Base-by-base conservation (phyloP, 2,888 invertebrate genomes). In the Perdita meconis region DNA sequence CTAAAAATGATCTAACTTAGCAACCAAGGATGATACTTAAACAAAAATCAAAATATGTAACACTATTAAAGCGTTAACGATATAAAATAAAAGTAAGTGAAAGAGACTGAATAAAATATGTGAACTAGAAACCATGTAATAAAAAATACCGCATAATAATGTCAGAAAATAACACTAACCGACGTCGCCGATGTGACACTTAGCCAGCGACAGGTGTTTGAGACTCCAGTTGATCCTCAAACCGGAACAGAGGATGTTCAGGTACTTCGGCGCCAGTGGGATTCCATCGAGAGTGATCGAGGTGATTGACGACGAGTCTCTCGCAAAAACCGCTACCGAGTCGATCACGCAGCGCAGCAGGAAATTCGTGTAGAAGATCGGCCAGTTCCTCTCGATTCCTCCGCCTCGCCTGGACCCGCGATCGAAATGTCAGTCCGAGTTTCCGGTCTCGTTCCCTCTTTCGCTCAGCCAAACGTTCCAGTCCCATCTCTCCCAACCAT, bases 281-380 rank as follows among this genome's bases (percentile, higher is more conserved):
- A 88, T 84, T 12, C 88, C 88, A 40, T 88, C 86, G 30, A 88
- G 64, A 13, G 44, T 51, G n/a, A 88, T 71, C 30, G 73, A 74
- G 36, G 70, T 84, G n/a, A 88, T 59, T 53, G 77, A 51, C 16
- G 56, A 22, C 1, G 84, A 87, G 4, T 81, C 71, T 59, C 71
- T 79, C 56, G 78, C 3, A 53, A 74, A 86, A 59, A 77, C 70
- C 4, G 85, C 86, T 12, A 88, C 47, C 4, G 88, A 80, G 12
- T 88, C 86, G 47, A 85, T 66, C 40, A 88, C 73, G 26, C 84
- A 86, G 47, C 82, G 84, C 53, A 88, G 68, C 56, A 88, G 59
- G 68, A 78, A 83, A 75, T 86, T 86, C 22, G 88, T 88, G 60
- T 84, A 87, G 6, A 88, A 40, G 22, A 85, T 60, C 22, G 88